phyloP scores from a whole-genome alignment of 1,140 invertebrate genomes.

The Drosophila kanapiae region DNA sequence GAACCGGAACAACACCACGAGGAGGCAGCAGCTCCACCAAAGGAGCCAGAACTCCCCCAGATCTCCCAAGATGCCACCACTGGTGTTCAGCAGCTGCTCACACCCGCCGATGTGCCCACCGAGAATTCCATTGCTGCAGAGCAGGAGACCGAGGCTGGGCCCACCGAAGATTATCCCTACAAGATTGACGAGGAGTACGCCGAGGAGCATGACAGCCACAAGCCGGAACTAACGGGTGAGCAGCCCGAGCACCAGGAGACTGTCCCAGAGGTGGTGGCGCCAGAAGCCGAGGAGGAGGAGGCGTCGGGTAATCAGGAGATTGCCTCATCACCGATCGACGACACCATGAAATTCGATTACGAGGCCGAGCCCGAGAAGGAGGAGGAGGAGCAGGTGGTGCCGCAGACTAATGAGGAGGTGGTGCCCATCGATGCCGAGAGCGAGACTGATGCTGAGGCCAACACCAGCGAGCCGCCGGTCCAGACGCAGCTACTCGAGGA shows the following conservation, averaged over 20 bases:
- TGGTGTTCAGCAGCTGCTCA: conserved; percentile 59
- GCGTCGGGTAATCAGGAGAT: conserved; percentile 64
- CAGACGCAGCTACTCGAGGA: conserved; percentile 33
- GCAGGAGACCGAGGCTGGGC: conserved; percentile 52
- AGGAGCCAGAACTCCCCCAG: conserved; percentile 1
- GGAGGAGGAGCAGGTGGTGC: conserved; percentile 17
- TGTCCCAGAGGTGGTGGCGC: conserved; percentile 4
- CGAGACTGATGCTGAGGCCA: conserved; percentile 44
- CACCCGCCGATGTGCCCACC: conserved; percentile 62
- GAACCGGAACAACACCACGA: conserved; percentile 9
- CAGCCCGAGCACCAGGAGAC: conserved; percentile 21
- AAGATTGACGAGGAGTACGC: conserved; percentile 80
- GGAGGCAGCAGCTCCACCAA: not conserved
- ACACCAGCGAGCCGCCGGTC: conserved; percentile 35
- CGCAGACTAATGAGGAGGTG: conserved; percentile 42
- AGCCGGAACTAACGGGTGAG: conserved; percentile 35
- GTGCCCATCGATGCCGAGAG: conserved; percentile 52
- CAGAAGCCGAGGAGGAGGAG: conserved; percentile 33
- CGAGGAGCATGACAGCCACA: conserved; percentile 61
- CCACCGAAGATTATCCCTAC: conserved; percentile 81
- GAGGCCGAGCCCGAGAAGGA: conserved; percentile 50
- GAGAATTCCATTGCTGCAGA: conserved; percentile 51
- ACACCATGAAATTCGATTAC: conserved; percentile 85
- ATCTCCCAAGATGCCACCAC: conserved; percentile 48
- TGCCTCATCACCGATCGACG: conserved; percentile 56